phyloP scores from a whole-genome alignment of 2,797 vertebrate species.

The Xiphorhynchus erythropygius region DNA sequence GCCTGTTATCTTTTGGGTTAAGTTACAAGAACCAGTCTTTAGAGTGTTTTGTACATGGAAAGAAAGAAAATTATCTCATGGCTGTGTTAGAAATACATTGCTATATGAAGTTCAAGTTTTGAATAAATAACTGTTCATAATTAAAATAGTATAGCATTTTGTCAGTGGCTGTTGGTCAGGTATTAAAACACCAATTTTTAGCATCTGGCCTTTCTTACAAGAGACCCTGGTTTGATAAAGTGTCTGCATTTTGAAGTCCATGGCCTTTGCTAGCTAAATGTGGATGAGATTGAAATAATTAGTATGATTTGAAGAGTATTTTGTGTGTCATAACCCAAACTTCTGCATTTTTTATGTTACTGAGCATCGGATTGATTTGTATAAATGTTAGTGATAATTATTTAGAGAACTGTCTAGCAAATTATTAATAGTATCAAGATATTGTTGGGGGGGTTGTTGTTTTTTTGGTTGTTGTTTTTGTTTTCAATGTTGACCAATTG shows the following conservation, averaged over 20 bases:
- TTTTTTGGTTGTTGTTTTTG: background rate
- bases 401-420: background rate
- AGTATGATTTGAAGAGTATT: background rate
- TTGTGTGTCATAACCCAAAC: background rate
- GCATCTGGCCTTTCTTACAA: background rate
- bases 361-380: background rate
- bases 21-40: background rate
- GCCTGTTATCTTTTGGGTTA: background rate
- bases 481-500: fast-evolving
- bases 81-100: background rate
- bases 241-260: background rate
- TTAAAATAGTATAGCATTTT: background rate
- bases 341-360: background rate
- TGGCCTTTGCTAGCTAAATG: background rate
- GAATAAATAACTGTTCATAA: background rate
- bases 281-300: background rate
- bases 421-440: background rate
- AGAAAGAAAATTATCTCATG: background rate
- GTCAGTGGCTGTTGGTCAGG: background rate
- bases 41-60: background rate
- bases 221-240: background rate
- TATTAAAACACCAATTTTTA: background rate
- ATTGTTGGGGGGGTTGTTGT: fast-evolving
- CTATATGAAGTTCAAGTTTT: background rate
- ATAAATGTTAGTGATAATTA: background rate